Conservation (phyloP, 2,888 invertebrate species). For the Petrolisthes cinctipes region DNA sequence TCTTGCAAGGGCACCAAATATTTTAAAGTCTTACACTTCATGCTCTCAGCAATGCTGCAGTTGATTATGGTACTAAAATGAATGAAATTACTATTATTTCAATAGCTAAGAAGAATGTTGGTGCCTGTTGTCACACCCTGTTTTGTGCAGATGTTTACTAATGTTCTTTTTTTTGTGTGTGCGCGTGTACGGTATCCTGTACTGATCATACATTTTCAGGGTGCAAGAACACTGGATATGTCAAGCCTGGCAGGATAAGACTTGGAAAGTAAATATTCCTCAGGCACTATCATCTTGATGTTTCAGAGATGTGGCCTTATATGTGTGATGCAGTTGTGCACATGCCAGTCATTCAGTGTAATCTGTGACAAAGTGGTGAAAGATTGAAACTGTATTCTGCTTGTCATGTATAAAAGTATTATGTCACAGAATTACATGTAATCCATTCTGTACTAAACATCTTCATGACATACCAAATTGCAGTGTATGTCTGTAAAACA, state of each 20-base stretch:
- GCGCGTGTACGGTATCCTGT: too few species aligned
- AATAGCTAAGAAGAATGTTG: background rate
- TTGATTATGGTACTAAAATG: background rate
- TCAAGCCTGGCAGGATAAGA: background rate
- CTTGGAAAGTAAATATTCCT: slow-evolving; percentile 5
- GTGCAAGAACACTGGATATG: background rate
- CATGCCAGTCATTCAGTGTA: slow-evolving; percentile 16
- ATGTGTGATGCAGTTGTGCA: slow-evolving; percentile 29
- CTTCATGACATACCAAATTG: slow-evolving; percentile 17
- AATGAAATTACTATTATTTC: background rate
- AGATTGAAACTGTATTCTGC: slow-evolving; percentile 44
- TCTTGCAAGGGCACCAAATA: too few species aligned
- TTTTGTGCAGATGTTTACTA: background rate
- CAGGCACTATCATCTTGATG: slow-evolving; percentile 26
- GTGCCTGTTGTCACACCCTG: background rate
- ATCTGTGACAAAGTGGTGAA: slow-evolving; percentile 27
- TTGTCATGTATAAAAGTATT: slow-evolving; percentile 32
- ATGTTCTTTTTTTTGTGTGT: too few species aligned
- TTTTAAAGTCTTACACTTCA: too few species aligned
- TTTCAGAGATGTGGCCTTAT: slow-evolving; percentile 38
- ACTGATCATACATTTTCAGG: too few species aligned
- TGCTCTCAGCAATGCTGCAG: background rate
- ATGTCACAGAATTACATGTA: slow-evolving; percentile 9
- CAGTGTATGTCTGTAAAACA: slow-evolving; percentile 16
- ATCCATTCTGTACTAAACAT: background rate